phyloP scores from a whole-genome alignment of 1,140 invertebrate genomes.

The Adelges cooleyi region DNA sequence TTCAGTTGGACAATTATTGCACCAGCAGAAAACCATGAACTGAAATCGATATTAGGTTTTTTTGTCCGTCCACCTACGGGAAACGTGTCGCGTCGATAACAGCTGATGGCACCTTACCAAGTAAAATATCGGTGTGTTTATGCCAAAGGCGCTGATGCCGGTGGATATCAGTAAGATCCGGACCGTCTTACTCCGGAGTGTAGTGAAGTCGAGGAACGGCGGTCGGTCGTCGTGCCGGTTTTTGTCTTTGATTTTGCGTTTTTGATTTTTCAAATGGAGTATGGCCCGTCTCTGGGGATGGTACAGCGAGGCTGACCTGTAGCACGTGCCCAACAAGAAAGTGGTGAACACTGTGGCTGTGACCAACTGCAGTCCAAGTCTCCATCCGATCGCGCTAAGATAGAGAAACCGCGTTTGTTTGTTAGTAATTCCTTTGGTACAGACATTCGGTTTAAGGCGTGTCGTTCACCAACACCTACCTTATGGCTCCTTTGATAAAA shows the following conservation, averaged over 20 bases:
- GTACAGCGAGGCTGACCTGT: constrained; percentile 77
- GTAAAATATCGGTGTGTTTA: constrained; percentile 78
- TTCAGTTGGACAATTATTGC: no score
- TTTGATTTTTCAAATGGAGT: constrained; percentile 80
- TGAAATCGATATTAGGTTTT: no score
- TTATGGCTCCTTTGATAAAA: constrained; percentile 63
- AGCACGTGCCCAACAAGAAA: constrained; percentile 77
- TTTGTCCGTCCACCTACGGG: no score
- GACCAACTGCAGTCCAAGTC: constrained; percentile 70
- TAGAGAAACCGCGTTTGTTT: not conserved
- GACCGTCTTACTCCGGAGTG: constrained; percentile 69
- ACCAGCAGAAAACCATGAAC: no score
- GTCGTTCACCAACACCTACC: constrained; percentile 44
- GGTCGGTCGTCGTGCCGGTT: constrained; percentile 61
- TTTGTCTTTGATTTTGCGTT: constrained; percentile 67
- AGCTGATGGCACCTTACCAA: constrained; percentile 49
- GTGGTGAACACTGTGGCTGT: constrained; percentile 72
- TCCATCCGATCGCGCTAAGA: constrained; percentile 72
- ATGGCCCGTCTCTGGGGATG: constrained; percentile 80
- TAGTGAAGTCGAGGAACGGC: constrained; percentile 76
- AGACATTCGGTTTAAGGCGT: not conserved
- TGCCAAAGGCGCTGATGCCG: constrained; percentile 60
- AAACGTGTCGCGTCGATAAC: no score
- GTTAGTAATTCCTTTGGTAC: no score
- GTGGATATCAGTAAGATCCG: constrained; percentile 70